A percentile compares a stretch with the other conserved stretches of the same genome.
Conservation (phyloP, 2,113 vertebrate genomes). For the Rhea pennata region DNA sequence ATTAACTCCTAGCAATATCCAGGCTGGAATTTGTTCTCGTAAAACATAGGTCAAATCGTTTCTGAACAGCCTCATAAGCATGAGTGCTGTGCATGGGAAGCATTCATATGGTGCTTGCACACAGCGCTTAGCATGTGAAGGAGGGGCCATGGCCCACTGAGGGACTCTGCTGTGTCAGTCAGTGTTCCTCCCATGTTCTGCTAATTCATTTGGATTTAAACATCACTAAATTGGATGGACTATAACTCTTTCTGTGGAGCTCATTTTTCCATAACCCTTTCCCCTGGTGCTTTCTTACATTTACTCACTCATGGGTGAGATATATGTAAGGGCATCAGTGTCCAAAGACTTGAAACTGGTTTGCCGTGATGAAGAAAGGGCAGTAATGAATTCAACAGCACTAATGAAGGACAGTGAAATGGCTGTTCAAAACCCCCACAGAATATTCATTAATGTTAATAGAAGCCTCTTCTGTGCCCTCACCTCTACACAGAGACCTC, state of each 20-base stretch:
- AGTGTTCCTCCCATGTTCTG: background rate
- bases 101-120: accelerated
- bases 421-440: background rate
- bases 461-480: background rate
- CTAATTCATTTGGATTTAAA: background rate
- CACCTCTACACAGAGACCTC: background rate
- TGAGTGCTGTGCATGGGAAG: background rate
- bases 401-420: conserved; percentile 11
- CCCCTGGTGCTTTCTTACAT: background rate
- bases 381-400: background rate
- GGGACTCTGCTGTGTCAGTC: background rate
- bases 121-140: accelerated
- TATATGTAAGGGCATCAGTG: background rate
- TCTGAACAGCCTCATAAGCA: background rate
- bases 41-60: background rate
- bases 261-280: background rate
- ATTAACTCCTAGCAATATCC: background rate
- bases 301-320: background rate
- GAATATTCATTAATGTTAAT: conserved; percentile 25
- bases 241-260: background rate
- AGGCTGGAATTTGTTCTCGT: background rate
- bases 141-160: accelerated
- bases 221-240: background rate
- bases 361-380: background rate
- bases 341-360: background rate